A percentile compares a stretch with the other conserved stretches of the same genome.
phyloP scores from a whole-genome alignment of 2,113 vertebrate genomes.

The Cyprinodon variegatus region DNA sequence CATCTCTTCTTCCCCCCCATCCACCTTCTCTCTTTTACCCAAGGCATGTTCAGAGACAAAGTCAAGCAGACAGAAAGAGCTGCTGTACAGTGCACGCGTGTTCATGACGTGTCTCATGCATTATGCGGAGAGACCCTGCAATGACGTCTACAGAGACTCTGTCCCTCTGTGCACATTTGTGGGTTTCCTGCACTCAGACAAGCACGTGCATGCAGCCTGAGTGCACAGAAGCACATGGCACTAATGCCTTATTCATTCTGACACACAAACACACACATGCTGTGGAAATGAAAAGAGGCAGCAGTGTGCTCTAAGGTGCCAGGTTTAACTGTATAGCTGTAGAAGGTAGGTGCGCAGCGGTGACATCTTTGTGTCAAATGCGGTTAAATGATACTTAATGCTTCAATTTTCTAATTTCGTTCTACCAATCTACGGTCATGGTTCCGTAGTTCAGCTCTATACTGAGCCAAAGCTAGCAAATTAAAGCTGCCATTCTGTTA shows the following conservation, averaged over 20 bases:
- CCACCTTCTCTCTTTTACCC: slow-evolving; percentile 58
- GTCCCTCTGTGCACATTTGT: slow-evolving; percentile 6
- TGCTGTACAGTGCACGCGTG: slow-evolving; percentile 15
- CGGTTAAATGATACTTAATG: neutral
- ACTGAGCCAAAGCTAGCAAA: neutral
- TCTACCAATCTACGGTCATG: too few relatives aligned
- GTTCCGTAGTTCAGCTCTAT: too few relatives aligned
- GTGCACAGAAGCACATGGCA: slow-evolving; percentile 34
- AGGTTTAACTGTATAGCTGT: slow-evolving; percentile 5
- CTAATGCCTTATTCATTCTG: slow-evolving; percentile 31
- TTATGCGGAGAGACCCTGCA: slow-evolving; percentile 50
- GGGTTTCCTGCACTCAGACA: slow-evolving; percentile 21
- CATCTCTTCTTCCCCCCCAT: slow-evolving; percentile 34
- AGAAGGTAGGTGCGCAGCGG: neutral
- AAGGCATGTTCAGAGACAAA: slow-evolving; percentile 71
- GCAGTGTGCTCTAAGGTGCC: slow-evolving; percentile 7
- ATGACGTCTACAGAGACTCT: slow-evolving; percentile 35
- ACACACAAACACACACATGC: slow-evolving; percentile 29
- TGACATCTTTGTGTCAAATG: neutral
- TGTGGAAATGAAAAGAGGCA: slow-evolving; percentile 7
- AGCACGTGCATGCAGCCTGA: slow-evolving; percentile 36
- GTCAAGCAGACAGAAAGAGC: slow-evolving; percentile 65
- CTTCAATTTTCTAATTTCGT: neutral
- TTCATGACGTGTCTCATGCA: slow-evolving; percentile 31
- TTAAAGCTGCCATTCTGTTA: neutral